Conservation (phyloP, 2,888 invertebrate genomes). For the Conomelus anceps region DNA sequence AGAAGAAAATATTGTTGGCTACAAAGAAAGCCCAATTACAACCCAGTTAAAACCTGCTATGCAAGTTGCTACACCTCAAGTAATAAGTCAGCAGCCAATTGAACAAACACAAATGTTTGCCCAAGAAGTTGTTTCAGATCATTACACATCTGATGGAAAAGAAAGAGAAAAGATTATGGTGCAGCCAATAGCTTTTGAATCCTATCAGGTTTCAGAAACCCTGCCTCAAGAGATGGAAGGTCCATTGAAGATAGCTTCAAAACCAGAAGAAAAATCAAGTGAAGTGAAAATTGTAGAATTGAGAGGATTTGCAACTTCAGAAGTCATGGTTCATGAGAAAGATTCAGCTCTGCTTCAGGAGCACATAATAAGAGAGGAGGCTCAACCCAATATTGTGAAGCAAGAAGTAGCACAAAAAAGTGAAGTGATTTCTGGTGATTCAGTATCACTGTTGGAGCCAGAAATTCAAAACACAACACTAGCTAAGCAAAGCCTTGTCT, state of each 20-base stretch:
- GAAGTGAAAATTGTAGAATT: constrained; percentile 37
- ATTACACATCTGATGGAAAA: not conserved
- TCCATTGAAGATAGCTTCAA: constrained; percentile 32
- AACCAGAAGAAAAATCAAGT: constrained; percentile 34
- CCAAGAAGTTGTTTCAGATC: not conserved
- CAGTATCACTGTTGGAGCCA: constrained; percentile 32
- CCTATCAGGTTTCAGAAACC: constrained; percentile 43
- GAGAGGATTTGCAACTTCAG: constrained; percentile 41
- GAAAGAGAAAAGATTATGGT: constrained; percentile 37
- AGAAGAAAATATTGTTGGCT: constrained; percentile 35
- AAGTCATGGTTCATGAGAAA: constrained; percentile 35
- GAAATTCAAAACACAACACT: constrained; percentile 29
- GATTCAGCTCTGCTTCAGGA: constrained; percentile 24
- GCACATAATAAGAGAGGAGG: constrained; percentile 34
- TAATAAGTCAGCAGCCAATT: constrained; percentile 41
- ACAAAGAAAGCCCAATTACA: constrained; percentile 34
- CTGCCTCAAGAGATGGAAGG: constrained; percentile 40
- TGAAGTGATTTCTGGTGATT: constrained; percentile 34
- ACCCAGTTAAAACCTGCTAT: constrained; percentile 30
- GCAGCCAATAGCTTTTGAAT: not conserved
- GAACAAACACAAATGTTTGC: constrained; percentile 40
- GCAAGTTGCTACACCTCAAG: not conserved
- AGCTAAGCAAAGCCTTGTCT: constrained; percentile 34
- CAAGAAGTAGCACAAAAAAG: constrained; percentile 35
- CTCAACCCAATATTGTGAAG: constrained; percentile 30